Percentiles rank a stretch among this genome's conserved stretches.
phyloP scores from a whole-genome alignment of 2,888 invertebrate species.

The Papilio protenor region DNA sequence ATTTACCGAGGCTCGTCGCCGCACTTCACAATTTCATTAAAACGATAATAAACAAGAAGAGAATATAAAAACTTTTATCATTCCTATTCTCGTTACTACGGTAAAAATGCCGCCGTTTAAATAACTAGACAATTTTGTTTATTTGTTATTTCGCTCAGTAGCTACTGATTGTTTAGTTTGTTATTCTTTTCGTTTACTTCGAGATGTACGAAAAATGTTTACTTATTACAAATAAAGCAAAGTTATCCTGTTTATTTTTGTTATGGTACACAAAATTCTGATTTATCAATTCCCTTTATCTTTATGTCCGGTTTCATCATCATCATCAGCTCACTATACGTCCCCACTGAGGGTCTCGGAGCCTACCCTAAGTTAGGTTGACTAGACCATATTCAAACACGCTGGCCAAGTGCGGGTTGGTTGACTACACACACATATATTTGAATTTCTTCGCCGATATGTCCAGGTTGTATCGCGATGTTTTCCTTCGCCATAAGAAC shows the following conservation, averaged over 20 bases:
- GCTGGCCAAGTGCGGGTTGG: too few relatives aligned
- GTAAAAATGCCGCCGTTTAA: constrained; percentile 37
- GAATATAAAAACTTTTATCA: constrained; percentile 43
- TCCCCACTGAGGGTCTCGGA: too few relatives aligned
- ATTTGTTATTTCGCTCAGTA: constrained; percentile 36
- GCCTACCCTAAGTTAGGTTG: too few relatives aligned
- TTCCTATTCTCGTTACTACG: constrained; percentile 39
- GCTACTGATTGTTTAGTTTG: constrained; percentile 35
- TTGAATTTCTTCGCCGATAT: too few relatives aligned
- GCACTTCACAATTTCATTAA: constrained; percentile 40
- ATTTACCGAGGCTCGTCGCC: constrained; percentile 12
- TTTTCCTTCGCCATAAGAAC: too few relatives aligned
- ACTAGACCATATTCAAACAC: too few relatives aligned
- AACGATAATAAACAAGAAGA: constrained; percentile 41
- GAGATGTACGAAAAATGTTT: constrained; percentile 12
- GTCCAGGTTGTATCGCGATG: too few relatives aligned
- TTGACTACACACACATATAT: too few relatives aligned
- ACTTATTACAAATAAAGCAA: constrained; percentile 7
- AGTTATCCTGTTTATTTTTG: constrained; percentile 3
- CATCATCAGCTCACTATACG: too few relatives aligned
- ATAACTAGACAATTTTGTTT: constrained; percentile 41
- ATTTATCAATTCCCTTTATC: background rate
- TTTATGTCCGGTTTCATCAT: too few relatives aligned
- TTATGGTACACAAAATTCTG: background rate
- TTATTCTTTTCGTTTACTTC: constrained; percentile 32